Evolutionary conservation across 2,113 vertebrate genomes (phyloP).

Genomic region (Prunella himalayana): DNA sequence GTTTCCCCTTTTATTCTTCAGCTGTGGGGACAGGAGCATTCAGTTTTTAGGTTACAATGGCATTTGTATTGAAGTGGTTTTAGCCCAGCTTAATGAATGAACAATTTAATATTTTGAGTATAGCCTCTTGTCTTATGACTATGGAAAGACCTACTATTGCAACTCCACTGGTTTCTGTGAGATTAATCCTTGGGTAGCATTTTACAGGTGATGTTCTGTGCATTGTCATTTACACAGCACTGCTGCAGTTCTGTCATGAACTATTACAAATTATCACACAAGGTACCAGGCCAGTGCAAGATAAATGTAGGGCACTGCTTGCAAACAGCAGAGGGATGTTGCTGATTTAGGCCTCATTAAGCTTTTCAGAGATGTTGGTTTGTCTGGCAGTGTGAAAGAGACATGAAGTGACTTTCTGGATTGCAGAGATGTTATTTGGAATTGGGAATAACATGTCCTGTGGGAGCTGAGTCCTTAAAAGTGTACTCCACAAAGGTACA

Average conservation of each 20-base stretch:
- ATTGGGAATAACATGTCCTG: rapidly evolving
- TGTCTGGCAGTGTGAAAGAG: background rate
- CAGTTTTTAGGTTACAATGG: background rate
- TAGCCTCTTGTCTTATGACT: background rate
- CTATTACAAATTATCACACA: background rate
- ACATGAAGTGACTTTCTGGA: background rate
- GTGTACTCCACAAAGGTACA: background rate
- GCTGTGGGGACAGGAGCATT: background rate
- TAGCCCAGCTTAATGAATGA: background rate
- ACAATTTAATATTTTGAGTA: background rate
- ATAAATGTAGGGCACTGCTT: background rate
- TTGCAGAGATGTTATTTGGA: background rate
- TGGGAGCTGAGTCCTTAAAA: background rate
- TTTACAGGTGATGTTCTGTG: background rate
- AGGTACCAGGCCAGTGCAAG: background rate
- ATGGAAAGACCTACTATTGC: background rate
- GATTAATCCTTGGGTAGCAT: background rate
- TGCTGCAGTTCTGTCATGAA: background rate
- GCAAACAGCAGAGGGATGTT: background rate
- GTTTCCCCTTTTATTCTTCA: background rate
- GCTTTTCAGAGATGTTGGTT: background rate
- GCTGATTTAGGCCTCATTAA: background rate
- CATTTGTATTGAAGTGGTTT: background rate
- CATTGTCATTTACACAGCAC: background rate
- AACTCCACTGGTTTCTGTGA: background rate